These are phyloP conservation scores for Falco berigora DNA, from an alignment of 2,797 vertebrate genomes.

Conservation along the genomic window DNA sequence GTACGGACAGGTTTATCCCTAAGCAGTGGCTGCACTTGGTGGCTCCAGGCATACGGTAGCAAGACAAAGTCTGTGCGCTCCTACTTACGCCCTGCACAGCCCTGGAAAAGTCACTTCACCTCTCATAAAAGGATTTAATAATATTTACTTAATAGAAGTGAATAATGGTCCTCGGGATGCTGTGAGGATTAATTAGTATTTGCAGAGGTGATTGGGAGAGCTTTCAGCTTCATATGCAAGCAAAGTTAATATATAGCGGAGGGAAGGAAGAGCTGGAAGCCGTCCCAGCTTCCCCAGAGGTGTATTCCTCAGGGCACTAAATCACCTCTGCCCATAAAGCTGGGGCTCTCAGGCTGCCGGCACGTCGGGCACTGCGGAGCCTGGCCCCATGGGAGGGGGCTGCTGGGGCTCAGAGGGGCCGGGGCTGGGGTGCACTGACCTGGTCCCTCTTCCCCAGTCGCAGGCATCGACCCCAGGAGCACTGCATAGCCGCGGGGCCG, in stretches of 20 bases:
- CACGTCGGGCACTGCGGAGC: rapidly evolving
- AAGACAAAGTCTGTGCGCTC: neutral
- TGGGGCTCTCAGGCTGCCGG: neutral
- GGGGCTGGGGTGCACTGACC: neutral
- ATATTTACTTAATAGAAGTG: conserved; percentile 42
- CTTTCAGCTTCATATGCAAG: neutral
- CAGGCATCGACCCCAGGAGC: neutral
- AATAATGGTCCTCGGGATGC: conserved; percentile 30
- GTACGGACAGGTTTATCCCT: neutral
- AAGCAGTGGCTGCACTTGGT: rapidly evolving
- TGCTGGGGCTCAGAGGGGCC: rapidly evolving
- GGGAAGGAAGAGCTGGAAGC: neutral
- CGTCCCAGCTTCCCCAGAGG: neutral
- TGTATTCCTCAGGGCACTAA: neutral
- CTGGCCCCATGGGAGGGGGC: rapidly evolving
- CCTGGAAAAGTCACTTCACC: neutral
- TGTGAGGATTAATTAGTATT: conserved; percentile 17
- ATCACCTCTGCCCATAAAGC: neutral
- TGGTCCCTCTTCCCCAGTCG: neutral
- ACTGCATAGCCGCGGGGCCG: rapidly evolving
- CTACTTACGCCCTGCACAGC: neutral
- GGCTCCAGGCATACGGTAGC: rapidly evolving
- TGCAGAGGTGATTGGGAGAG: conserved; percentile 44
- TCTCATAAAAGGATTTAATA: conserved; percentile 34
- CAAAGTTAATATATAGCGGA: neutral